Base-by-base conservation (phyloP, 2,888 invertebrate species). In the Tetragonisca angustula region DNA sequence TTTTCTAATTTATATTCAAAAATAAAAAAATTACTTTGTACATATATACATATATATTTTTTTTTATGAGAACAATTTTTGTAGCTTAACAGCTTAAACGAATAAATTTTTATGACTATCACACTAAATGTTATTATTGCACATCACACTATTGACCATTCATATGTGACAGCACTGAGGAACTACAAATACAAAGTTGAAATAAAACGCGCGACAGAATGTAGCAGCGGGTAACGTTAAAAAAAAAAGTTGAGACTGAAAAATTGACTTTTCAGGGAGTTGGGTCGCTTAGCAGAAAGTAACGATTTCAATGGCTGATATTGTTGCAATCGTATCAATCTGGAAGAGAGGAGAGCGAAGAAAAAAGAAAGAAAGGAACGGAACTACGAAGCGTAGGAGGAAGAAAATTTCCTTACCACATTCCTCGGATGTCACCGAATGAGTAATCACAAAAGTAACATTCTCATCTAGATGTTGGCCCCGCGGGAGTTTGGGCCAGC, bases 381-480 rank as follows among this genome's bases (percentile, higher is more conserved):
- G 9, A 69, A 69, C 69, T 27, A 59, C 69, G 49, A 72, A 72
- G 72, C 81, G 79, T 74, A 80, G 74, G 81, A 81, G 72, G 81
- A 72, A 82, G 78, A 67, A 65, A 85, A 80, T 88, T 84, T 81
- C 90, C 92, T 93, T 87, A 93, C 92, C 91, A 90, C 93, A 92
- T 93, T 93, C 91, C 91, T 91, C 86, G 87, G 91, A 90, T 92
- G 92, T 93, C 92, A 93, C 91, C 88, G 91, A 85, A 91, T 91
- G 90, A 91, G 88, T 89, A 89, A 91, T 90, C 90, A 89, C 78
- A 89, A 86, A 91, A 90, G 87, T 90, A 90, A 90, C 90, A 91
- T 91, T 91, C 89, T 92, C 91, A 91, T 89, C 91, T 89, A 89
- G 90, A 91, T 82, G 83, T 90, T 89, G 88, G 87, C 90, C 87